Conservation (phyloP, 2,113 vertebrate species). For the Mesitornis unicolor region DNA sequence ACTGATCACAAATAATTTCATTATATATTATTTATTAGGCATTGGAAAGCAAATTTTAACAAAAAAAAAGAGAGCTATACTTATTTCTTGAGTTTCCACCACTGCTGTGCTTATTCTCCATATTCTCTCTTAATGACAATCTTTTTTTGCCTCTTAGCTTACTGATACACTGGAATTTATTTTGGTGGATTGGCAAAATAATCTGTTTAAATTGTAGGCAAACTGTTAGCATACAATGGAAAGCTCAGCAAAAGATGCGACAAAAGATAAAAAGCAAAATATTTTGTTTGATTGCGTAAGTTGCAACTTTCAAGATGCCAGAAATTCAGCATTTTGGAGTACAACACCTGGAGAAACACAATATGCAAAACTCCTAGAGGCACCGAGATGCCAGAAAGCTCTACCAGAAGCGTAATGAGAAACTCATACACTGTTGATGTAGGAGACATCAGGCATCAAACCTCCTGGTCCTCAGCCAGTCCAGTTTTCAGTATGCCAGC, state of each 20-base stretch:
- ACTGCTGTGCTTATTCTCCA: not conserved
- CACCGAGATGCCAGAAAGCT: accelerated
- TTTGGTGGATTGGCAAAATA: not conserved
- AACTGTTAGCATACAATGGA: not conserved
- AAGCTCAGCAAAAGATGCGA: not conserved
- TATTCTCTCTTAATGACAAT: not conserved
- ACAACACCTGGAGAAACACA: not conserved
- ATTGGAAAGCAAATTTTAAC: not conserved
- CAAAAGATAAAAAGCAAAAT: not conserved
- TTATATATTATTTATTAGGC: not conserved
- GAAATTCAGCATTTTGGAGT: not conserved
- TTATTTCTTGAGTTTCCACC: not conserved
- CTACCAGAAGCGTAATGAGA: not conserved
- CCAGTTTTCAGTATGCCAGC: not conserved
- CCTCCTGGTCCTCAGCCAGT: not conserved
- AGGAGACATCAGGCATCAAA: not conserved
- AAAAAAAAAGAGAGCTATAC: not conserved
- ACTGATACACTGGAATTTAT: not conserved
- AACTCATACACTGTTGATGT: not conserved
- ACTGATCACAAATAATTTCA: not conserved
- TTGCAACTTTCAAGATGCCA: not conserved
- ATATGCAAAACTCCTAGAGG: not conserved
- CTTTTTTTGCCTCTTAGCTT: not conserved
- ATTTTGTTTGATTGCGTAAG: not conserved
- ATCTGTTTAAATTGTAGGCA: not conserved